Evolutionary conservation across 2,113 vertebrate genomes (phyloP), one percentile per base, ranked within the genome.

Genomic region (Raphicerus campestris): DNA sequence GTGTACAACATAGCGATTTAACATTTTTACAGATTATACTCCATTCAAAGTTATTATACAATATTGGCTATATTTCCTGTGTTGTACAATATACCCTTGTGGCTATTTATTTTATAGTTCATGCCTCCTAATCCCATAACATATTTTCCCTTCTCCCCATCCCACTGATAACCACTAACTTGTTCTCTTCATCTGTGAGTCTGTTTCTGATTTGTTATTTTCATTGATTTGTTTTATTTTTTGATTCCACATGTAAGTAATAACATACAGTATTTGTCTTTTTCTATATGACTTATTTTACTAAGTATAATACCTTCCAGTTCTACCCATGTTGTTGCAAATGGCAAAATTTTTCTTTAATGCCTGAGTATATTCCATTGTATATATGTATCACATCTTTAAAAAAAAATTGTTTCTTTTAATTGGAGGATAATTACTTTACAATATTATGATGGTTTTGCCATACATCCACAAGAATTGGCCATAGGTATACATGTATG

Each of bases 381-480:
- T 77, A 77, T 30, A 17, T 77, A 77, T 30, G 24, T 45, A 47
- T 10, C 42, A 47, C 75, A 66, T 17, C 61, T n/a, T n/a, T 32
- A 17, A 16, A n/a, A 63, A 32, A 63, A 17, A 15, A 15, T 30
- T 66, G 61, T n/a, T 66, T 32, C 30, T 61, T 16, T 61, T 66
- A 66, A 4, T 19, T 19, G 32, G 32, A n/a, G 61, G 61, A 66
- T n/a, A n/a, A n/a, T n/a, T 66, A 17, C 60, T 63, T 32, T 63
- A 16, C 32, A 66, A 66, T n/a, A 66, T n/a, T 66, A n/a, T n/a
- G 61, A 66, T n/a, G 61, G 32, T 66, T n/a, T 19, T 19, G 61
- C 32, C 32, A n/a, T n/a, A 19, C 15, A 2, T 63, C 0, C 3
- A n/a, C 61, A 63, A 63, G 61, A n/a, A n/a, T n/a, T 2, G 30